Evolutionary conservation across 2,888 invertebrate genomes (phyloP), one percentile per base, ranked within the genome.

Genomic region (Rhagonycha fulva): DNA sequence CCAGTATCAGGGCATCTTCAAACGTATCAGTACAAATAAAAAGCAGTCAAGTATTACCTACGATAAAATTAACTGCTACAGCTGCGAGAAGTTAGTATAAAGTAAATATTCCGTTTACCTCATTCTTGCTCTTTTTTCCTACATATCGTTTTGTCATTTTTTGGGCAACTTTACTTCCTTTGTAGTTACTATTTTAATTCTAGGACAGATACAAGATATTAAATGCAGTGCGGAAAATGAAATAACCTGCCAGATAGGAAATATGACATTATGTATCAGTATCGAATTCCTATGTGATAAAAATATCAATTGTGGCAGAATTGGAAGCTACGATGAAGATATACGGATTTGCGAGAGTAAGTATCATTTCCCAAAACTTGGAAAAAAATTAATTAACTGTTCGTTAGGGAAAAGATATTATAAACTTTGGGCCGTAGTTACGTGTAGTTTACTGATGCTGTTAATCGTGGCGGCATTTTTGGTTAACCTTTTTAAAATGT

Each of bases 261-360:
- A 72, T 30, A 72, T 69, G 63, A n/a, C 71, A 5, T 74, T 79
- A 24, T 82, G 82, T 62, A 79, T 82, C 30, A 79, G 79, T 63
- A 73, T 62, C 24, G 79, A 81, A 68, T 67, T 82, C 0, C 74
- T 76, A 60, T 82, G 82, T 69, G 82, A 82, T 72, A 75, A 72
- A 14, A 82, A 82, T 71, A 76, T 80, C 14, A 82, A 82, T 62
- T 82, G 82, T 71, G 82, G 82, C 4, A 47, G 61, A 9, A 61
- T 72, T 14, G 68, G 70, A 26, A 47, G 71, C 1, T 76, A 79
- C 69, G 82, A 82, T 70, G 82, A 82, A 75, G 80, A 82, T 72
- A 63, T 72, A 26, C 75, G 76, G 19, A 71, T 76, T 47, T 78
- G 79, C 75, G 74, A 79, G 73, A 71, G 68, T 76, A 26, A 26